A percentile compares a stretch with the other conserved stretches of the same genome.
Conservation (phyloP, 64 coral and sea anemone species). For the Stichodactyla mertensii region DNA sequence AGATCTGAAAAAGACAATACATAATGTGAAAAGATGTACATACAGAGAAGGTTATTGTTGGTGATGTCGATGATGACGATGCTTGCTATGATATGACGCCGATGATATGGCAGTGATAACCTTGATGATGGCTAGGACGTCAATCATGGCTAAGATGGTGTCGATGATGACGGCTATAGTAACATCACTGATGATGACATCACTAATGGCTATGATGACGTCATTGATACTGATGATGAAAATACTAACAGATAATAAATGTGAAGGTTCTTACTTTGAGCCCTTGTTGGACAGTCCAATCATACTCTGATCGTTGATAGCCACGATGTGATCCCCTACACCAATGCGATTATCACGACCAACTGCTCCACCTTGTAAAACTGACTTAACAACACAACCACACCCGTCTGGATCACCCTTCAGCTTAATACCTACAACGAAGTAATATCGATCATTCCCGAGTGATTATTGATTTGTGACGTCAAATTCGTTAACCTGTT, state of each 20-base stretch:
- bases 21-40: not conserved
- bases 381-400: slow-evolving; percentile 83
- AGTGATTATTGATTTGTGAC: not conserved
- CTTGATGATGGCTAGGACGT: not conserved
- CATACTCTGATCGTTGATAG: slow-evolving; percentile 95
- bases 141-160: not conserved
- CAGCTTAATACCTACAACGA: slow-evolving; percentile 56
- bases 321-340: slow-evolving; percentile 81
- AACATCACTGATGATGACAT: not conserved
- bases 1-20: slow-evolving; percentile 31
- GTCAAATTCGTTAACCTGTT: too few species aligned
- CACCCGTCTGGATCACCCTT: slow-evolving; percentile 74
- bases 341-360: slow-evolving; percentile 79
- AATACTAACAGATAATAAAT: too few species aligned
- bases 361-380: slow-evolving; percentile 83
- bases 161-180: not conserved
- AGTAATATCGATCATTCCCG: not conserved
- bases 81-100: too few species aligned
- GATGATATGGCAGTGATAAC: not conserved
- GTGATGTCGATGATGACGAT: not conserved
- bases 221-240: not conserved
- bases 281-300: slow-evolving; percentile 70
- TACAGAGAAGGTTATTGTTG: too few species aligned
- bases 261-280: slow-evolving; percentile 46
- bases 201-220: not conserved